A percentile compares a stretch with the other conserved stretches of the same genome.
Conservation (phyloP, 1,140 invertebrate species). For the Centruroides sculpturatus region DNA sequence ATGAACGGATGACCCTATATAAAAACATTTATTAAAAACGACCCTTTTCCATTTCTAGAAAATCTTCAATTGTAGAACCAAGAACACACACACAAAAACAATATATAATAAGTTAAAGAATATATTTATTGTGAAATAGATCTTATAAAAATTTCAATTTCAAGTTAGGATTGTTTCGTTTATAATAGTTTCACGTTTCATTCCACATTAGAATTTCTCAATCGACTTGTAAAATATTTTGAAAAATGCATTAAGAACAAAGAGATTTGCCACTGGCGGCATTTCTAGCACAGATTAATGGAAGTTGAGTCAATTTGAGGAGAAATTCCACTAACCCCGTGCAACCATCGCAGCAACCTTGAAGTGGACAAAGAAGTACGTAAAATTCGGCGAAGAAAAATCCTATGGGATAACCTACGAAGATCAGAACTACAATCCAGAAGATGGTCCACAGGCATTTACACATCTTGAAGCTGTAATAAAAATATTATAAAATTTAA, state of each 20-base stretch:
- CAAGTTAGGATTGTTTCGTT: too few species aligned
- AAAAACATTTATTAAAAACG: too few species aligned
- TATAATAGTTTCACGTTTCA: too few species aligned
- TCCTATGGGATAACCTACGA: constrained; percentile 19
- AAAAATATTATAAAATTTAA: not conserved
- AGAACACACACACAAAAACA: too few species aligned
- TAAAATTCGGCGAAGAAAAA: constrained; percentile 17
- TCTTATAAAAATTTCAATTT: too few species aligned
- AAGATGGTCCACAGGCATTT: constrained; percentile 19
- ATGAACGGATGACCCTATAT: too few species aligned
- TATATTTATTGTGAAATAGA: too few species aligned
- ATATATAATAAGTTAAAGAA: too few species aligned
- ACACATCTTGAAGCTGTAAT: constrained; percentile 5
- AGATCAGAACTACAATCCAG: constrained; percentile 18
- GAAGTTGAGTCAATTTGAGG: constrained; percentile 16
- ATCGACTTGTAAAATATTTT: too few species aligned
- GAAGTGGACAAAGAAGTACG: constrained; percentile 18
- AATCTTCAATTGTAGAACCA: too few species aligned
- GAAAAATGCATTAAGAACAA: not conserved
- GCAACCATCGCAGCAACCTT: constrained; percentile 11
- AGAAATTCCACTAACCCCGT: constrained; percentile 12
- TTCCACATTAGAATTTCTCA: too few species aligned
- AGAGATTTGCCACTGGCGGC: constrained; percentile 16
- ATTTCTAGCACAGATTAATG: constrained; percentile 17
- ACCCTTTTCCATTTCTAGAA: too few species aligned